phyloP scores from a whole-genome alignment of 2,113 vertebrate genomes.

The Podiceps cristatus region DNA sequence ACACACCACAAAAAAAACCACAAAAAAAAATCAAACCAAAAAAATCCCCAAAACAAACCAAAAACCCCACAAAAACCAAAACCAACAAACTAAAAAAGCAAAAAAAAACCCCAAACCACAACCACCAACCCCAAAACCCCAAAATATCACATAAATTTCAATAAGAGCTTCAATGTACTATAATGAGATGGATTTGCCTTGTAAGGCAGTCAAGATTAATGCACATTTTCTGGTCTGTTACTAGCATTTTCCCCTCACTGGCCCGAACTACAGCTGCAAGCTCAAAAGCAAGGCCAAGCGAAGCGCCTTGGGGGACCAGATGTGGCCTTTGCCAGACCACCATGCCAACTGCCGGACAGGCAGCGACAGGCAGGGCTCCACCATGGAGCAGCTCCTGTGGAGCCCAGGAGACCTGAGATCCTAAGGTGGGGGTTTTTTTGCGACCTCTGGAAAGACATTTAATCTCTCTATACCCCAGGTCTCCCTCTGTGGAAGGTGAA shows the following conservation, averaged over 20 bases:
- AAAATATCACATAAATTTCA: background rate
- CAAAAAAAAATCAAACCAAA: too few species aligned
- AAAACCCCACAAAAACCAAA: too few species aligned
- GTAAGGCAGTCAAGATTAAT: background rate
- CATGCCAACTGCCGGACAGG: background rate
- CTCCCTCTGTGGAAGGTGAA: background rate
- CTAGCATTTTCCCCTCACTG: background rate
- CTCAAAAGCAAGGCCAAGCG: background rate
- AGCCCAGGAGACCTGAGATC: background rate
- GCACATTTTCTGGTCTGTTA: background rate
- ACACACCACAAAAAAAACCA: too few species aligned
- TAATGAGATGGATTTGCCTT: accelerated
- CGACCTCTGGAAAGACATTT: background rate
- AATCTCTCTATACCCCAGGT: background rate
- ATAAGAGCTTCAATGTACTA: background rate
- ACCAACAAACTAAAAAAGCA: too few species aligned
- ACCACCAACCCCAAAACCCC: background rate
- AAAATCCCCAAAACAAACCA: background rate
- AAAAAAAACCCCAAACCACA: background rate
- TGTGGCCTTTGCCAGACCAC: background rate
- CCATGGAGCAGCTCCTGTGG: background rate
- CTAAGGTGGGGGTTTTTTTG: background rate
- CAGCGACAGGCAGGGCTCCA: background rate
- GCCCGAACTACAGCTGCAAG: background rate
- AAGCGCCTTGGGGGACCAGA: background rate